Evolutionary conservation across 1,140 invertebrate genomes (phyloP).

Genomic region (Pogonomyrmex barbatus): DNA sequence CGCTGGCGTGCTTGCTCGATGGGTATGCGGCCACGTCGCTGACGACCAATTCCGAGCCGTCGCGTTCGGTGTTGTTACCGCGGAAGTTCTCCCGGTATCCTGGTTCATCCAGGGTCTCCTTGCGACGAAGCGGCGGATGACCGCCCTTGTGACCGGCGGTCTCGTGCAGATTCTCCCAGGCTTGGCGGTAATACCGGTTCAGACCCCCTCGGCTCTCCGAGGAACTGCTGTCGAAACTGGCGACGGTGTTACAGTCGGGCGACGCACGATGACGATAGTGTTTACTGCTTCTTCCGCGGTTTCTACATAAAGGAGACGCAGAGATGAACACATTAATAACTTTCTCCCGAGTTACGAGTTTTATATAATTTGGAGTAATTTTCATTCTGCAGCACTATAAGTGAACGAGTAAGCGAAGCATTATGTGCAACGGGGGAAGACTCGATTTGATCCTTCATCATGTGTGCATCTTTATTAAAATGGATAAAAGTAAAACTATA

Average conservation of each 20-base stretch:
- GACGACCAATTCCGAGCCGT: constrained; percentile 93
- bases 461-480: background rate
- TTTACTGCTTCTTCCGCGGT: constrained; percentile 90
- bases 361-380: background rate
- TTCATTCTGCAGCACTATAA: background rate
- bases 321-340: background rate
- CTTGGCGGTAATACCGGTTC: constrained; percentile 94
- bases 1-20: constrained; percentile 84
- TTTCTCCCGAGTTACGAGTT: background rate
- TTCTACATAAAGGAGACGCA: constrained; percentile 85
- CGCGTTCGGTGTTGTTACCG: constrained; percentile 89
- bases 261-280: constrained; percentile 94
- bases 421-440: constrained; percentile 28
- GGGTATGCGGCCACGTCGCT: constrained; percentile 89
- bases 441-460: background rate
- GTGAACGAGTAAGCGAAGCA: constrained; percentile 33
- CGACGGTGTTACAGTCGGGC: constrained; percentile 95
- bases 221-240: constrained; percentile 94
- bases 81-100: constrained; percentile 86
- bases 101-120: constrained; percentile 91
- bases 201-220: constrained; percentile 93
- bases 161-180: constrained; percentile 96
- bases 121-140: constrained; percentile 88
- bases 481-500: background rate
- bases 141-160: constrained; percentile 89